Evolutionary conservation across 2,797 vertebrate genomes (phyloP).

Genomic region (Eulemur albifrons): DNA sequence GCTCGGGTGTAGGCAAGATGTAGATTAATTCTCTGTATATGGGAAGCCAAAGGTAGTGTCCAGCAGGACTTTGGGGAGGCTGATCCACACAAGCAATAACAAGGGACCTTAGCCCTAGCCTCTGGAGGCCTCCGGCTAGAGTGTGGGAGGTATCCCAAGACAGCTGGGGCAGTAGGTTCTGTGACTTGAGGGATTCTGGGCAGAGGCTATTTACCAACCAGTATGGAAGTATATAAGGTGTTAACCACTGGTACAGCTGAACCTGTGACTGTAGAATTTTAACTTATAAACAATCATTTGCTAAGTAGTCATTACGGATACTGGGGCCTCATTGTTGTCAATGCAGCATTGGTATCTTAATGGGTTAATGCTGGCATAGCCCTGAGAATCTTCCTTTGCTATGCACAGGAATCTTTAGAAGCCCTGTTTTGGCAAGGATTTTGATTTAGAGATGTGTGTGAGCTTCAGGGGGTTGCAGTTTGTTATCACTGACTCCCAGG

Average conservation of each 20-base stretch:
- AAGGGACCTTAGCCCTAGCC: neutral
- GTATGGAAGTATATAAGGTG: neutral
- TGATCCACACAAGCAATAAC: neutral
- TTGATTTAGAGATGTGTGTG: neutral
- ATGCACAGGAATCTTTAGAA: neutral
- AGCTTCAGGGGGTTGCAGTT: neutral
- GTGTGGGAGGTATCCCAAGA: neutral
- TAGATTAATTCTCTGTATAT: neutral
- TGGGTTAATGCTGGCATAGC: neutral
- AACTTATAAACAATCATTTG: neutral
- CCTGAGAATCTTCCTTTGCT: neutral
- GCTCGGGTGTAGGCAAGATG: neutral
- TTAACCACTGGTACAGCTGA: neutral
- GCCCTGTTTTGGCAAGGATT: neutral
- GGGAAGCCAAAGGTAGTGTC: neutral
- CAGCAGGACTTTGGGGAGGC: neutral
- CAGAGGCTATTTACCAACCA: neutral
- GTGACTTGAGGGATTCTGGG: neutral
- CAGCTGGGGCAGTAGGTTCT: neutral
- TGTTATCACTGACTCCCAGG: constrained; percentile 33
- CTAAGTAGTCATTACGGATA: neutral
- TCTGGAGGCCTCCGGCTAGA: neutral
- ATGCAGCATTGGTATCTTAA: neutral
- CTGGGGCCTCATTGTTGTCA: neutral
- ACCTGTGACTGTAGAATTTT: neutral